These are phyloP conservation scores for Eudemis profundana DNA, from an alignment of 2,888 invertebrate species.

Conservation along the genomic window DNA sequence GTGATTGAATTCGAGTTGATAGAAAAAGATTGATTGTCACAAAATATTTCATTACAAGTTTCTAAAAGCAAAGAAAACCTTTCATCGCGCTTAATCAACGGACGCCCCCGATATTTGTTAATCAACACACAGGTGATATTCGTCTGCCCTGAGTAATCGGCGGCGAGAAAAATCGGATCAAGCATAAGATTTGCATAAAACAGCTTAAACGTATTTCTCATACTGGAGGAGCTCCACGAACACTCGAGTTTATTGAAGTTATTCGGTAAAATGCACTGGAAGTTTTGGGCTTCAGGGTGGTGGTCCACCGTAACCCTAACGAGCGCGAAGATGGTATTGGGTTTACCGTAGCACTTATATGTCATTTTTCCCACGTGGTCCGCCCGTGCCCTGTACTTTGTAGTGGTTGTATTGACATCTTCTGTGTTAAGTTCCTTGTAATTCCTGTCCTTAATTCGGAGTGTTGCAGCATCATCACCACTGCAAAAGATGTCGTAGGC, in stretches of 20 bases:
- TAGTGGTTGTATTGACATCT: too few relatives aligned
- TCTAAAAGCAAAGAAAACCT: background rate
- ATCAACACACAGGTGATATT: too few relatives aligned
- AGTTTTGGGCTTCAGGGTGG: background rate
- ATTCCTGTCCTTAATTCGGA: too few relatives aligned
- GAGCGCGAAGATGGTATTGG: too few relatives aligned
- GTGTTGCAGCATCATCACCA: too few relatives aligned
- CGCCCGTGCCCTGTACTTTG: too few relatives aligned
- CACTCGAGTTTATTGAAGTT: background rate
- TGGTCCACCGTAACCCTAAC: background rate
- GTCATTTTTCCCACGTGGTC: too few relatives aligned
- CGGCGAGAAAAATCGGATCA: background rate
- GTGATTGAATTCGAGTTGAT: background rate
- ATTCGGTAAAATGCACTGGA: background rate
- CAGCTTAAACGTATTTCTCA: background rate
- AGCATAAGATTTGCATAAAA: background rate
- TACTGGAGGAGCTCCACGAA: background rate
- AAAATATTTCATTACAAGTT: background rate
- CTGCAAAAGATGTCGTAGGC: too few relatives aligned
- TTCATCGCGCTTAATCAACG: background rate
- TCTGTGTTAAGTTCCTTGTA: too few relatives aligned
- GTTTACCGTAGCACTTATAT: too few relatives aligned
- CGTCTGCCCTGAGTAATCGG: too few relatives aligned
- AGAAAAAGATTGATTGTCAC: background rate
- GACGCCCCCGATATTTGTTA: background rate